These are phyloP conservation scores for Lasioglossum vierecki DNA, from an alignment of 2,888 invertebrate species.

Conservation along the genomic window DNA sequence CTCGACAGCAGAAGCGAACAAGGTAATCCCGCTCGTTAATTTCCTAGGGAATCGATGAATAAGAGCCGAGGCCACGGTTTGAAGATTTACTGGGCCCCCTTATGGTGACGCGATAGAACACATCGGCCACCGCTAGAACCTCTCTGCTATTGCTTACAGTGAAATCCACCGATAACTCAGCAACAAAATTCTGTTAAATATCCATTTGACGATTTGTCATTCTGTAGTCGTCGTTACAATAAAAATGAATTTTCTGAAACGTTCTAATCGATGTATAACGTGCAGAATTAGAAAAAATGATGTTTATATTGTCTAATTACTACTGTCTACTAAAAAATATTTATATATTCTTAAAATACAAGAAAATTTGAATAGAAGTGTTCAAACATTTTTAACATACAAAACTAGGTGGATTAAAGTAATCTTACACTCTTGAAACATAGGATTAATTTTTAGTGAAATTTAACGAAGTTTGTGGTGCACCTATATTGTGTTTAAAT, in stretches of 20 bases:
- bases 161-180: not conserved
- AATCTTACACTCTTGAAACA: not conserved
- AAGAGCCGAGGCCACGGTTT: not conserved
- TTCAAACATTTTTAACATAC: no score
- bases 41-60: constrained; percentile 31
- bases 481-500: not conserved
- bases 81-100: constrained; percentile 15
- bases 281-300: not conserved
- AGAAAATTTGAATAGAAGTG: no score
- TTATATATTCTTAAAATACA: no score
- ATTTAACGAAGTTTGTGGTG: not conserved
- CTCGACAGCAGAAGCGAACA: constrained; percentile 27
- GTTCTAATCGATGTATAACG: not conserved
- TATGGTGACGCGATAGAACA: not conserved
- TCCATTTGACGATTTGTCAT: not conserved
- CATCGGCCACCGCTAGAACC: not conserved
- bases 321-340: no score
- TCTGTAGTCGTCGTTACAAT: no score
- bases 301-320: not conserved
- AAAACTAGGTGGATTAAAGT: no score
- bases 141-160: not conserved
- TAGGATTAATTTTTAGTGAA: not conserved
- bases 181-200: not conserved
- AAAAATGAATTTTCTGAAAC: not conserved
- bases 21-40: constrained; percentile 36